Conservation (phyloP, 2,888 invertebrate species). For the Macrosiphum euphorbiae region DNA sequence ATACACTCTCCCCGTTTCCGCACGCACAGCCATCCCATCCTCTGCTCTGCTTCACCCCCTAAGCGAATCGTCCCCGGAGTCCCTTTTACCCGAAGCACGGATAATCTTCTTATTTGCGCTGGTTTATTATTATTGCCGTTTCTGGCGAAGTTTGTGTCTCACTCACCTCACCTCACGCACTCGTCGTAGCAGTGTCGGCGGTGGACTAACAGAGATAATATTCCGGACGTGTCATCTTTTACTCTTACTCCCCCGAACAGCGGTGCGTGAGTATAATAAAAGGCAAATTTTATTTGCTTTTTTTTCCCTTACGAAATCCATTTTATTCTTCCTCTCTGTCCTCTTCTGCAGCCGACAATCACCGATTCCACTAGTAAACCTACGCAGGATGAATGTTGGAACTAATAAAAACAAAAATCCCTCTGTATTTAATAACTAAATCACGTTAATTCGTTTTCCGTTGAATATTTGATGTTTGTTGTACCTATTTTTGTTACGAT, state of each 20-base stretch:
- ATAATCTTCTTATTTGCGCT: constrained; percentile 61
- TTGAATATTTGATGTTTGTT: not conserved
- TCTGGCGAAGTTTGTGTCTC: constrained; percentile 13
- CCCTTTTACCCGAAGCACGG: constrained; percentile 47
- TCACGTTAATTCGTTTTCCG: constrained; percentile 23
- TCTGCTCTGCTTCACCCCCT: not conserved
- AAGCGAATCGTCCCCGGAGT: constrained; percentile 44
- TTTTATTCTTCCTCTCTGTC: not conserved
- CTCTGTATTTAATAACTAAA: not conserved
- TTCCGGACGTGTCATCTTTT: constrained; percentile 62
- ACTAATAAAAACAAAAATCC: not conserved
- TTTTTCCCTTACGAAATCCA: not conserved
- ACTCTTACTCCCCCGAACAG: not conserved
- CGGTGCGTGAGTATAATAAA: constrained; percentile 38
- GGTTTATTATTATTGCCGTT: constrained; percentile 61
- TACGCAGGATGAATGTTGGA: not conserved
- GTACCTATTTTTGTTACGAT: not conserved
- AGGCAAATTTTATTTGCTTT: constrained; percentile 49
- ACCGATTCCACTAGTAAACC: not conserved
- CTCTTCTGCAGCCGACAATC: not conserved
- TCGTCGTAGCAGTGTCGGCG: not conserved
- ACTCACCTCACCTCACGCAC: not conserved
- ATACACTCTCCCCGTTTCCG: not conserved
- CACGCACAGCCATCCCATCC: not conserved
- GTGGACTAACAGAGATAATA: constrained; percentile 49